phyloP scores from a whole-genome alignment of 2,888 invertebrate genomes.

The Biston stratarius region DNA sequence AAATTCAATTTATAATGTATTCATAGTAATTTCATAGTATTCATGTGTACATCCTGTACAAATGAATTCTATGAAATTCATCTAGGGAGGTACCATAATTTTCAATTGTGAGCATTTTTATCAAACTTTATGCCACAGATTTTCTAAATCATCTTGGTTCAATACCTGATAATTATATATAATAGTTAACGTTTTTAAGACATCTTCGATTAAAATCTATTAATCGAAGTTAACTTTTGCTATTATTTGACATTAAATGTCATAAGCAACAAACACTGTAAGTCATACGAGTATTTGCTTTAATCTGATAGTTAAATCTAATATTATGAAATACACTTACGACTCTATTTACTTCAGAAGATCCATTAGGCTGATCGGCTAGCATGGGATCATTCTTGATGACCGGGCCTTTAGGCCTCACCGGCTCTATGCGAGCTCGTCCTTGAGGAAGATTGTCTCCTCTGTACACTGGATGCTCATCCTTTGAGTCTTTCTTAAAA shows the following conservation, averaged over 20 bases:
- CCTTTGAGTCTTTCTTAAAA: slow-evolving; percentile 58
- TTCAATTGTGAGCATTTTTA: neutral
- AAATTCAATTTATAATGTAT: no score
- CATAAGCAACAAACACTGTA: no score
- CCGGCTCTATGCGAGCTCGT: slow-evolving; percentile 69
- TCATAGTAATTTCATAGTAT: no score
- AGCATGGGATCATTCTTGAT: slow-evolving; percentile 75
- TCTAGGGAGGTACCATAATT: neutral
- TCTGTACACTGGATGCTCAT: slow-evolving; percentile 71
- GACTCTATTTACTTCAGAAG: slow-evolving; percentile 68
- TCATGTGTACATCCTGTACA: no score
- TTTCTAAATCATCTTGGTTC: neutral
- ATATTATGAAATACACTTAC: slow-evolving; percentile 59
- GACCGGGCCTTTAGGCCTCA: slow-evolving; percentile 62
- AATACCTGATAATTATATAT: no score
- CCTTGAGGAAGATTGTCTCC: slow-evolving; percentile 63
- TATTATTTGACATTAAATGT: no score
- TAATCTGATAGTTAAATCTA: no score
- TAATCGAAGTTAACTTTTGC: no score
- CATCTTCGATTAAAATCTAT: no score
- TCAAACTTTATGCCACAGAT: neutral
- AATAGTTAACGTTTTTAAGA: no score
- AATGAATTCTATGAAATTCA: no score
- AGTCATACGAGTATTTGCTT: no score
- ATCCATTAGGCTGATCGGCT: slow-evolving; percentile 65